These are phyloP conservation scores for Malurus alboscapulatus DNA, from an alignment of 2,113 vertebrate genomes.

Conservation along the genomic window DNA sequence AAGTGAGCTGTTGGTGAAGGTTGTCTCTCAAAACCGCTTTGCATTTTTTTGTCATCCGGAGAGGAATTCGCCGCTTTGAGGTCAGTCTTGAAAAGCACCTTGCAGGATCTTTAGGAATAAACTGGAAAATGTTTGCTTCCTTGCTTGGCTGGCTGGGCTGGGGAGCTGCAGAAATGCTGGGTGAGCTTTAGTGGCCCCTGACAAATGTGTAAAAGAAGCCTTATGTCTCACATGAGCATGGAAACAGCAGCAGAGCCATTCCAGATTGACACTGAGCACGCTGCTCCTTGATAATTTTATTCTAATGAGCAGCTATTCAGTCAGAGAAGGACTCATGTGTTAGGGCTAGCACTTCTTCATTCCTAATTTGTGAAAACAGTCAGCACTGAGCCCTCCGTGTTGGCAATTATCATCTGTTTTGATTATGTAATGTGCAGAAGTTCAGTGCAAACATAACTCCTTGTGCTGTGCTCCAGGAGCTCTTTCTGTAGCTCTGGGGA, in stretches of 20 bases:
- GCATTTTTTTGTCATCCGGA: background rate
- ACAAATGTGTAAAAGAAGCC: background rate
- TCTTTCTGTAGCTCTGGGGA: background rate
- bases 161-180: background rate
- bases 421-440: background rate
- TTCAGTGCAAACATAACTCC: background rate
- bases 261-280: background rate
- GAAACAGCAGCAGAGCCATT: background rate
- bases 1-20: background rate
- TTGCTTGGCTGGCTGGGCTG: background rate
- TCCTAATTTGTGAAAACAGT: background rate
- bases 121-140: background rate
- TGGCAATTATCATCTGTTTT: background rate
- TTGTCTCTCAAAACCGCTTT: background rate
- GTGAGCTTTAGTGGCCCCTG: background rate
- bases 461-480: background rate
- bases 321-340: background rate
- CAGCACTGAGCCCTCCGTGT: background rate
- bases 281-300: background rate
- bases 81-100: background rate
- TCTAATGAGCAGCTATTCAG: background rate
- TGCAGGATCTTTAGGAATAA: background rate
- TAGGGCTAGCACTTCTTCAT: background rate
- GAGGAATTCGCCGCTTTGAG: background rate
- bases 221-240: background rate